Percentiles rank a stretch among this genome's conserved stretches.
Conservation (phyloP, 2,113 vertebrate species). For the Mustelus asterias region DNA sequence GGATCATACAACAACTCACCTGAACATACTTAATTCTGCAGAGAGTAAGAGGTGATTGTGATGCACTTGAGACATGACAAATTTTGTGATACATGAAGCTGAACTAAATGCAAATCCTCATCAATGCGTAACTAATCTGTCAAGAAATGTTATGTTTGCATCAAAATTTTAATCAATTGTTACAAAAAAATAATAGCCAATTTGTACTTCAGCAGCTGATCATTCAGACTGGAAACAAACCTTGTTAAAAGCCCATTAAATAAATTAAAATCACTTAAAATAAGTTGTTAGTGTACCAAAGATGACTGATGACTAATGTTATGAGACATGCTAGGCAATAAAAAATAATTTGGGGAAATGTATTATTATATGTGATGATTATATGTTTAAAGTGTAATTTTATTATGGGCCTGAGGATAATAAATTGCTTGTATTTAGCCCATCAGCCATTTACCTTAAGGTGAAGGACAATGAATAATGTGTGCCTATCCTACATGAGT, state of each 20-base stretch:
- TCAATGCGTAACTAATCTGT: neutral
- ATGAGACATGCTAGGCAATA: slow-evolving; percentile 11
- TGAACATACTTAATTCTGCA: neutral
- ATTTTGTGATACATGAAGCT: neutral
- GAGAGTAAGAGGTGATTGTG: neutral
- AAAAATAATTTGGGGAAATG: neutral
- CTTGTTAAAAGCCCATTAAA: slow-evolving; percentile 29
- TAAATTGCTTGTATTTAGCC: neutral
- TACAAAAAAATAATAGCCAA: slow-evolving; percentile 28
- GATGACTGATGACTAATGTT: slow-evolving; percentile 20
- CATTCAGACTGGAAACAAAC: neutral
- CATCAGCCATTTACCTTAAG: neutral
- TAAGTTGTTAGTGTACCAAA: slow-evolving; percentile 9
- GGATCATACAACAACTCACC: neutral
- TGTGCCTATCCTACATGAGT: neutral
- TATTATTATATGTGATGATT: slow-evolving; percentile 7
- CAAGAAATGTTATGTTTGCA: neutral
- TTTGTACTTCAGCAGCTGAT: neutral
- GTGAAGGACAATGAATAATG: neutral
- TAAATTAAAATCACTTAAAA: slow-evolving; percentile 28
- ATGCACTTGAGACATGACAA: neutral
- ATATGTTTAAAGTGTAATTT: neutral
- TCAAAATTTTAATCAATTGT: slow-evolving; percentile 20
- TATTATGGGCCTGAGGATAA: neutral
- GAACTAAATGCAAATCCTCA: neutral